These are phyloP conservation scores for Drosophila merina DNA, from an alignment of 2,888 invertebrate species.

Conservation along the genomic window DNA sequence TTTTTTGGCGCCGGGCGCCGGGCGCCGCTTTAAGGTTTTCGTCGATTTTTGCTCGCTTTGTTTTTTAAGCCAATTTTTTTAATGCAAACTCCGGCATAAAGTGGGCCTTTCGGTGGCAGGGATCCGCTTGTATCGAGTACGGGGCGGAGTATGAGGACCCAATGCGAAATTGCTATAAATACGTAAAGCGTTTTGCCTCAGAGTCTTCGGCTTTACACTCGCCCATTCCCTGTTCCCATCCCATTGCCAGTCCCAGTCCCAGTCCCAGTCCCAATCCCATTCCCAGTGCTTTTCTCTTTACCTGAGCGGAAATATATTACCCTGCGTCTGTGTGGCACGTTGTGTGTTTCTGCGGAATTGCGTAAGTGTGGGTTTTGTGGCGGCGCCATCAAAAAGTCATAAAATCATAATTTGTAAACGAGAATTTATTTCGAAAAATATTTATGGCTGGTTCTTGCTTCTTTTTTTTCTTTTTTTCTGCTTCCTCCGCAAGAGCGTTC, in stretches of 20 bases:
- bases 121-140: slow-evolving; percentile 43
- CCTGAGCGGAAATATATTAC: slow-evolving; percentile 28
- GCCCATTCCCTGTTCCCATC: neutral
- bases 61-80: slow-evolving; percentile 58
- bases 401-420: slow-evolving; percentile 82
- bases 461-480: slow-evolving; percentile 22
- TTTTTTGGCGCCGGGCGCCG: slow-evolving; percentile 36
- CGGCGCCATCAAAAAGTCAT: slow-evolving; percentile 79
- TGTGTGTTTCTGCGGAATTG: slow-evolving; percentile 23
- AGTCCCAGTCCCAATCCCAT: neutral
- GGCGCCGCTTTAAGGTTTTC: slow-evolving; percentile 38
- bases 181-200: slow-evolving; percentile 66
- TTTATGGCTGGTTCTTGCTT: slow-evolving; percentile 67
- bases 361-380: slow-evolving; percentile 60
- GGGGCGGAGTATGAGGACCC: slow-evolving; percentile 22
- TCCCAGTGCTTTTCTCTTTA: neutral
- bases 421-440: slow-evolving; percentile 80
- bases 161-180: slow-evolving; percentile 66
- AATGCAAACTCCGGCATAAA: slow-evolving; percentile 50
- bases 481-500: slow-evolving; percentile 46
- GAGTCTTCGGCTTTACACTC: slow-evolving; percentile 38
- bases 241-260: neutral
- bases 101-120: slow-evolving; percentile 23
- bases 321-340: slow-evolving; percentile 15
- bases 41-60: slow-evolving; percentile 28